These are phyloP conservation scores for Cybosia mesomella DNA, from an alignment of 2,888 invertebrate species.

Conservation along the genomic window DNA sequence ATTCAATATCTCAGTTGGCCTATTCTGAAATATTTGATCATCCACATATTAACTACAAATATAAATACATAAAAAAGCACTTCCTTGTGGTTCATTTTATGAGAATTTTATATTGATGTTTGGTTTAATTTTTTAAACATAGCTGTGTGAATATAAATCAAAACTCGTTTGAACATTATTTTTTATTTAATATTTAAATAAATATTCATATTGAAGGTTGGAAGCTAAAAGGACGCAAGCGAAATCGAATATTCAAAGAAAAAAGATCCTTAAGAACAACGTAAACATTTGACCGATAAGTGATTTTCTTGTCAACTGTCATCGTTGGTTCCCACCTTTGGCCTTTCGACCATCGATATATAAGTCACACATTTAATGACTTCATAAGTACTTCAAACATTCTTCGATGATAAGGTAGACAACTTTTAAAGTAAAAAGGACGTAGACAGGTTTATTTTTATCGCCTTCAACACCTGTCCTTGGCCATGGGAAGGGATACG, in stretches of 20 bases:
- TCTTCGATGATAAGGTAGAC: not conserved
- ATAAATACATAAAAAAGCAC: slow-evolving; percentile 27
- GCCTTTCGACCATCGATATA: not conserved
- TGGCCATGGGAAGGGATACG: not conserved
- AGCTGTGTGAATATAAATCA: slow-evolving; percentile 10
- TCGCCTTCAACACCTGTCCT: slow-evolving; percentile 1
- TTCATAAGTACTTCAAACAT: not conserved
- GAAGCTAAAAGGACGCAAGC: not conserved
- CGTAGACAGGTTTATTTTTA: slow-evolving; percentile 4
- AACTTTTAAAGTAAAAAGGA: not conserved
- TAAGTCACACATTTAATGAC: not conserved
- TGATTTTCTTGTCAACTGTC: not conserved
- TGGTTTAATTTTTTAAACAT: slow-evolving; percentile 18
- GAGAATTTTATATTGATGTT: slow-evolving; percentile 15
- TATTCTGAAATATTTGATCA: slow-evolving; percentile 54
- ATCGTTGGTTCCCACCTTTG: not conserved
- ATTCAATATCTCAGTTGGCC: slow-evolving; percentile 28
- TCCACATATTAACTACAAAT: slow-evolving; percentile 30
- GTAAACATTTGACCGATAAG: too few relatives aligned
- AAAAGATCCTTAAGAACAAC: not conserved
- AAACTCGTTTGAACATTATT: not conserved
- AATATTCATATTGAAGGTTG: not conserved
- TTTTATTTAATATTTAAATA: slow-evolving; percentile 6
- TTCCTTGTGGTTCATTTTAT: slow-evolving; percentile 42
- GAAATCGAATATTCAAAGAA: not conserved